Percentiles rank a stretch among this genome's conserved stretches.
These are phyloP conservation scores for Archaeoteleia sp. DNA, from an alignment of 2,888 invertebrate species.

Conservation along the genomic window DNA sequence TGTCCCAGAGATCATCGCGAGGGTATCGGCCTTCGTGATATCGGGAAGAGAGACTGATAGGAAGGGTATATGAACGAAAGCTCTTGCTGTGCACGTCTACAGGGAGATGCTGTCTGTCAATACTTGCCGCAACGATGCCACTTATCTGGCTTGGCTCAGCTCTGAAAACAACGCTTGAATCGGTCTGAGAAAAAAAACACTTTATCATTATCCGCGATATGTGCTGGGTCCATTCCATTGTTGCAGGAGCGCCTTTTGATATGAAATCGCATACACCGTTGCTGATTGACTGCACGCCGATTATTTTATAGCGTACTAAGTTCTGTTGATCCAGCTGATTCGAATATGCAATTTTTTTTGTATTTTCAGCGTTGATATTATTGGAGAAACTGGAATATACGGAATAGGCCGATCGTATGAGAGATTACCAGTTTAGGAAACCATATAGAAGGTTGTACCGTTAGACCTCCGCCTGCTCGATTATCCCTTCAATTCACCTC, in stretches of 20 bases:
- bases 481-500: conserved; percentile 62
- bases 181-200: conserved; percentile 58
- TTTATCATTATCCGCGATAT: conserved; percentile 60
- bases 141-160: conserved; percentile 52
- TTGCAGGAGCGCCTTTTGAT: conserved; percentile 47
- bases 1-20: conserved; percentile 73
- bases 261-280: conserved; percentile 33
- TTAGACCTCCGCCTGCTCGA: conserved; percentile 15
- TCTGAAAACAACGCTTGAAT: conserved; percentile 66
- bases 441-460: background rate
- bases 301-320: conserved; percentile 8
- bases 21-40: conserved; percentile 73
- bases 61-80: conserved; percentile 52
- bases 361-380: no score
- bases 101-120: conserved; percentile 60
- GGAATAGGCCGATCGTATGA: no score
- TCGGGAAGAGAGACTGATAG: conserved; percentile 53
- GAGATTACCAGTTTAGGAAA: background rate
- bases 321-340: no score
- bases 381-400: no score
- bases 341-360: no score
- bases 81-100: conserved; percentile 45
- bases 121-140: conserved; percentile 51
- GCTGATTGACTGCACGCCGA: conserved; percentile 11
- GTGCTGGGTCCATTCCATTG: conserved; percentile 44